phyloP scores from a whole-genome alignment of 2,888 invertebrate genomes.

The Glaucopsyche alexis region DNA sequence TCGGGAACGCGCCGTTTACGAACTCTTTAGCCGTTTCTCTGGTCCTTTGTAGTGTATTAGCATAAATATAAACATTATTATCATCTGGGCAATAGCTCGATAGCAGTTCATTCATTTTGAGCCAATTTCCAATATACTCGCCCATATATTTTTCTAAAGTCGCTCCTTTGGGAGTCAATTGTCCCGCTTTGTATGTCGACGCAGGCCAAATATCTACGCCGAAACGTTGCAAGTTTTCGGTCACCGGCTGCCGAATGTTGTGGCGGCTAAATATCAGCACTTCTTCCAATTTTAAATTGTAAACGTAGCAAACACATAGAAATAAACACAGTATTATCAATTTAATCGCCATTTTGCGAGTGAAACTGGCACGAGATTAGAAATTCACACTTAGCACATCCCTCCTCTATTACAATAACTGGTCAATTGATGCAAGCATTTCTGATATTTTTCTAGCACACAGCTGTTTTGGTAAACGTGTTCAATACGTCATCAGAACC shows the following conservation, averaged over 20 bases:
- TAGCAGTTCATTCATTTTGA: constrained; percentile 49
- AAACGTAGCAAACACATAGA: constrained; percentile 30
- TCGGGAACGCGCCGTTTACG: constrained; percentile 51
- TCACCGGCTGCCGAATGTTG: constrained; percentile 58
- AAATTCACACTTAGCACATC: not conserved
- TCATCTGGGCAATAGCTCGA: constrained; percentile 48
- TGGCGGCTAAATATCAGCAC: constrained; percentile 63
- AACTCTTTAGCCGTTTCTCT: constrained; percentile 57
- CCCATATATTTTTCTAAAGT: constrained; percentile 60
- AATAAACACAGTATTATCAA: constrained; percentile 26
- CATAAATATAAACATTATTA: constrained; percentile 51
- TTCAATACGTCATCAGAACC: not conserved
- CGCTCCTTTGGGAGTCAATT: constrained; percentile 59
- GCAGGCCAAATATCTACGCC: constrained; percentile 54
- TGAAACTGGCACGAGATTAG: not conserved
- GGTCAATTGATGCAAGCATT: not conserved
- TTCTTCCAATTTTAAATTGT: constrained; percentile 46
- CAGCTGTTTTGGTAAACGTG: not conserved
- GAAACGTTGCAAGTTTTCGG: constrained; percentile 43
- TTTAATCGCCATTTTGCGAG: constrained; percentile 33
- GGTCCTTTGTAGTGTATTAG: constrained; percentile 60
- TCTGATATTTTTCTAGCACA: not conserved
- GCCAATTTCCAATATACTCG: constrained; percentile 57
- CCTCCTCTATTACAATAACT: not conserved
- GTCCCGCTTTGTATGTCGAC: constrained; percentile 49